Evolutionary conservation across 2,797 vertebrate species (phyloP), one percentile per base, ranked within the genome.

Genomic region (Gallinago nigripennis): DNA sequence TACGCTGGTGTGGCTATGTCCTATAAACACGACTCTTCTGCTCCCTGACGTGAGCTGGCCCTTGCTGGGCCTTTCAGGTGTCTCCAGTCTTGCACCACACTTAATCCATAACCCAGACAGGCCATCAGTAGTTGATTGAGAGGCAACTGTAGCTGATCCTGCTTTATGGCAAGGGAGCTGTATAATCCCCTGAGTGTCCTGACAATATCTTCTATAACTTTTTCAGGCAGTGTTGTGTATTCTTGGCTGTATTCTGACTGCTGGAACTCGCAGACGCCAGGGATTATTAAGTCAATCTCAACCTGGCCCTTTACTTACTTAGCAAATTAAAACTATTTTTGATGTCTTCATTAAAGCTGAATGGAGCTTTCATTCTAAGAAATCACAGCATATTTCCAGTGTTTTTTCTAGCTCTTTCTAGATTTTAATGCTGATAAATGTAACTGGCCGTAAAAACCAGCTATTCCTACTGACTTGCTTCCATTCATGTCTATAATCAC

Each of bases 321-420:
- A 84, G 45, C 28, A 87, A 92, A 89, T 80, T 65, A 81, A 61
- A 83, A 50, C 25, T 58, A 21, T 54, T 95, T 91, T 69, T 81
- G 4, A 48, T 86, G n/a, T 37, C 65, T 76, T 88, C 53, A 69
- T 64, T 92, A 81, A 75, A 88, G n/a, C 68, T 81, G 45, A 12
- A 65, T 75, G 75, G 61, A 82, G 16, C 9, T 65, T 84, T 82
- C 25, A 30, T 92, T 90, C 24, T 46, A 77, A 82, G 23, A 69
- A 68, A 83, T 61, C 51, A 51, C n/a, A 83, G 14, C 2, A 8
- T 33, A 73, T 80, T 89, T 76, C 66, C 50, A 72, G 16, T 58
- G 23, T 13, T 39, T 90, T 89, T 88, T 11, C 16, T 82, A 81
- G 7, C 3, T 91, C 21, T 79, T 84, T 82, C 45, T 94, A 60